Conservation (phyloP, 2,888 invertebrate genomes). For the Strigamia crassipes region DNA sequence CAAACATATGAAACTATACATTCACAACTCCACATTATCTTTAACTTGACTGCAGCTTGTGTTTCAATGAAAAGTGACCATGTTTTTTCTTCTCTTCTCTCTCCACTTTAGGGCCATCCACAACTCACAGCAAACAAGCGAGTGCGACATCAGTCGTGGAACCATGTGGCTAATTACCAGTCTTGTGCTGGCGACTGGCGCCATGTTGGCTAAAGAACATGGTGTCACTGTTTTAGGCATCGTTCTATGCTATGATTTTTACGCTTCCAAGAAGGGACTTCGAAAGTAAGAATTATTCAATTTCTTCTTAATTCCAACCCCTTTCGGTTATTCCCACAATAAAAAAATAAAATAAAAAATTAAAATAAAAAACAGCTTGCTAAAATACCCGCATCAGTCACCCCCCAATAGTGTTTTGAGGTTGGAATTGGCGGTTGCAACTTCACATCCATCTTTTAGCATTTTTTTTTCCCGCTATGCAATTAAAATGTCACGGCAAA, state of each 20-base stretch:
- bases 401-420: slow-evolving; percentile 32
- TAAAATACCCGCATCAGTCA: not conserved
- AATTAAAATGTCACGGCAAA: slow-evolving; percentile 38
- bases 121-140: slow-evolving; percentile 35
- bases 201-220: slow-evolving; percentile 51
- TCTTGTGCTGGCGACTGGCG: slow-evolving; percentile 49
- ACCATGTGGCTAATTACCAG: slow-evolving; percentile 44
- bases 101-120: slow-evolving; percentile 36
- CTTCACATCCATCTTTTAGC: slow-evolving; percentile 28
- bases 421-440: slow-evolving; percentile 32
- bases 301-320: not conserved
- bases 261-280: slow-evolving; percentile 44
- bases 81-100: slow-evolving; percentile 34
- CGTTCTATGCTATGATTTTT: slow-evolving; percentile 48
- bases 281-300: slow-evolving; percentile 48
- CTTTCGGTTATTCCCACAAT: not conserved
- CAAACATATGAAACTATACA: not conserved
- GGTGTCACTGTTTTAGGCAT: slow-evolving; percentile 49
- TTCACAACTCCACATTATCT: not conserved
- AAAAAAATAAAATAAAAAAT: not conserved
- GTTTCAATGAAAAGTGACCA: slow-evolving; percentile 17
- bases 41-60: not conserved
- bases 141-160: slow-evolving; percentile 27
- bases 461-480: not conserved
- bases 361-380: not conserved